Base-by-base conservation (phyloP, 2,113 vertebrate genomes). In the Alligator mississippiensis region DNA sequence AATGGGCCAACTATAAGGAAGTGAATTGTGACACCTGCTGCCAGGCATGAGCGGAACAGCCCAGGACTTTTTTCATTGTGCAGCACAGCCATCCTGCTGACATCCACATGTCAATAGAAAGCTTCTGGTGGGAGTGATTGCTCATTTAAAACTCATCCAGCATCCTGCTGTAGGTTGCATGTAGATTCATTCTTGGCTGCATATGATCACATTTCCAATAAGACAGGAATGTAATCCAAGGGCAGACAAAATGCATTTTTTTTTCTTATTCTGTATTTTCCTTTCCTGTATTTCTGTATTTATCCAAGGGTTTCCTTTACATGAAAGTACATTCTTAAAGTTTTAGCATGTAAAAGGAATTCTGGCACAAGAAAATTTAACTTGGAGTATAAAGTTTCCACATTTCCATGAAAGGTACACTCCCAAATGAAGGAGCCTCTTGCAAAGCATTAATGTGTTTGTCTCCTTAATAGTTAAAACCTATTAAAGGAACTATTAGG, bases 11-110 rank as follows among this genome's bases (percentile, higher is more conserved):
- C 62, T 58, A 90, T 87, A 89, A 87, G 84, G 90, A 90, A 62
- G 90, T 90, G 63, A 81, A 87, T 84, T 92, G 84, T 90, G 84
- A 94, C 88, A 82, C 90, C 90, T 92, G 88, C 88, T 84, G 87
- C 81, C 93, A 84, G 47, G 72, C 76, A 79, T 79, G 89, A 82
- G 84, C 54, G 84, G 84, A 84, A 77, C 92, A 90, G 77, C 16
- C 77, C 54, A 58, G 85, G 80, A 90, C 62, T 24, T 58, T 90
- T 11, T 47, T 75, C 74, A 30, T 76, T 80, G 84, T 88, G 80
- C 38, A 9, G 76, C 80, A 30, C 24, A 63, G 80, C 21, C 76
- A 58, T 57, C 54, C n/a, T 72, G 74, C 80, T 76, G 66, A 75
- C 63, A 68, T 61, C 77, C 64, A 80, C 28, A n/a, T 90, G 88